A percentile compares a stretch with the other conserved stretches of the same genome.
These are phyloP conservation scores for Sebastes matsubarae DNA, from an alignment of 2,797 vertebrate genomes.

Conservation along the genomic window DNA sequence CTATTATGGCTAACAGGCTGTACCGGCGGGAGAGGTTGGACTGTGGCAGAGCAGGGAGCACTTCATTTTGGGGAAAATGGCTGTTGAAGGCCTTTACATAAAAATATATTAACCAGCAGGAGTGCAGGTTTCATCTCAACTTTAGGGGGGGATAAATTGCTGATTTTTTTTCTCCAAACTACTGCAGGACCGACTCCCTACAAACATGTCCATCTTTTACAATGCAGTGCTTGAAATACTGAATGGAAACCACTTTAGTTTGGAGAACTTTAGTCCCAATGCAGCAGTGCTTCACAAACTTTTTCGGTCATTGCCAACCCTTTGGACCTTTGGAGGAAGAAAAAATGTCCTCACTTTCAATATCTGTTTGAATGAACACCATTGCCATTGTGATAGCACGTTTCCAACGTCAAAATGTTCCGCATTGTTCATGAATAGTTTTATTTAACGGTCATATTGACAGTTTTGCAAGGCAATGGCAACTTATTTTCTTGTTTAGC, in stretches of 20 bases:
- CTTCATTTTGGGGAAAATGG: slow-evolving; percentile 40
- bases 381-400: too few species aligned
- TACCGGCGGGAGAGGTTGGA: slow-evolving; percentile 21
- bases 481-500: background rate
- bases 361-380: too few species aligned
- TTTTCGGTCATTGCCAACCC: background rate
- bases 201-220: slow-evolving; percentile 7
- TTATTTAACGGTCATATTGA: background rate
- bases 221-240: background rate
- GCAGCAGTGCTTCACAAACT: background rate
- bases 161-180: slow-evolving; percentile 21
- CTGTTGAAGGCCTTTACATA: slow-evolving; percentile 29
- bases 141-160: slow-evolving; percentile 3
- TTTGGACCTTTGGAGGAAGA: too few species aligned
- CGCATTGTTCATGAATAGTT: background rate
- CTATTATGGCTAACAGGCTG: slow-evolving; percentile 47
- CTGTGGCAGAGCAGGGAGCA: slow-evolving; percentile 10
- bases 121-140: slow-evolving; percentile 36
- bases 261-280: background rate
- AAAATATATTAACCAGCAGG: slow-evolving; percentile 38
- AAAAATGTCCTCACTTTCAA: too few species aligned
- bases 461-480: background rate
- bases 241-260: background rate
- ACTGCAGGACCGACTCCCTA: background rate
- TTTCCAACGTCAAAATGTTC: too few species aligned